Evolutionary conservation across 2,113 vertebrate species (phyloP).

Genomic region (Lamprologus sp.): DNA sequence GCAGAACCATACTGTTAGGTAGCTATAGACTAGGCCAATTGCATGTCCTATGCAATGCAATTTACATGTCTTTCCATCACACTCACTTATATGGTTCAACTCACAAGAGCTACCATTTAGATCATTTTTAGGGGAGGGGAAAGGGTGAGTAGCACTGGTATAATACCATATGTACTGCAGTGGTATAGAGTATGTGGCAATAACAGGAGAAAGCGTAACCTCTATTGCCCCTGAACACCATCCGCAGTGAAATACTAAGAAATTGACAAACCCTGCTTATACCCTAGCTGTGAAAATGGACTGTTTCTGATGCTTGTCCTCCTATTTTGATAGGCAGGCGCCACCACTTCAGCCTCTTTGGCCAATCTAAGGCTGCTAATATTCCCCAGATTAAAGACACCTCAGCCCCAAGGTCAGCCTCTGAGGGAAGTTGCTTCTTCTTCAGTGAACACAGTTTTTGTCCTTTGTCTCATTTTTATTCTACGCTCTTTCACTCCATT

Average conservation of each 20-base stretch:
- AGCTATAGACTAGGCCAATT: conserved; percentile 35
- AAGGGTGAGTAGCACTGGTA: background rate
- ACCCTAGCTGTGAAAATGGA: conserved; percentile 58
- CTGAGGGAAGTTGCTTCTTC: conserved; percentile 55
- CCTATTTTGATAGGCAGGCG: conserved; percentile 72
- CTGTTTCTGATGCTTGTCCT: conserved; percentile 23
- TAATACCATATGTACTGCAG: conserved; percentile 12
- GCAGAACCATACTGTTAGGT: conserved; percentile 48
- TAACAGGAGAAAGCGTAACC: conserved; percentile 39
- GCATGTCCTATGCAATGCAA: conserved; percentile 48
- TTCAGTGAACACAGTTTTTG: background rate
- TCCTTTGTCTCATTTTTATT: conserved; percentile 23
- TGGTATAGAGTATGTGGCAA: conserved; percentile 20
- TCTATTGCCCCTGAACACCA: conserved; percentile 19
- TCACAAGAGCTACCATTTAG: conserved; percentile 57
- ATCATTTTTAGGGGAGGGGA: conserved; percentile 31
- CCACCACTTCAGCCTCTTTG: conserved; percentile 71
- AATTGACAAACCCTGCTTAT: conserved; percentile 42
- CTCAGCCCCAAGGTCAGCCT: conserved; percentile 79
- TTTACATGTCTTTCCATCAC: conserved; percentile 68
- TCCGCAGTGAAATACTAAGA: conserved; percentile 43
- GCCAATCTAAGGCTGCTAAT: conserved; percentile 74
- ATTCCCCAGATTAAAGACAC: conserved; percentile 78
- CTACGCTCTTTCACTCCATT: background rate
- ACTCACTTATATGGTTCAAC: conserved; percentile 63